Evolutionary conservation across 2,797 vertebrate species (phyloP), one percentile per base, ranked within the genome.

Genomic region (Smutsia temminckii): DNA sequence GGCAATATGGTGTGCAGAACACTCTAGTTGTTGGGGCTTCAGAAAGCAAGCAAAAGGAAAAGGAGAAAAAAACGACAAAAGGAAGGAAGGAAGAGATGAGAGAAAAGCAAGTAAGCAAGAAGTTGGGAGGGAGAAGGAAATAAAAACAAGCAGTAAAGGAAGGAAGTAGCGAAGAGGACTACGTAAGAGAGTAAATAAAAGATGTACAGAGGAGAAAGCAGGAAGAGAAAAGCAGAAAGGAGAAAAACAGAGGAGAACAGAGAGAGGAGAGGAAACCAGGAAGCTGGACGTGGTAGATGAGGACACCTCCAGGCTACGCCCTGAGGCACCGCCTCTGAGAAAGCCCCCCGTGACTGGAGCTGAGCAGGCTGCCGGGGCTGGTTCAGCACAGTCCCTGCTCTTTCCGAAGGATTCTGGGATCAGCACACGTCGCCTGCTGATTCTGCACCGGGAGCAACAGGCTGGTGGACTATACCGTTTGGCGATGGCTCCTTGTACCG

Each of bases 401-500:
- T 29, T 57, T 71, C 91, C 49, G 51, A 46, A 81, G 37, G 85
- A 78, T 18, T 49, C 74, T 89, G 63, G 27, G 46, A 37, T 61
- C n/a, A 57, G 34, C 71, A 20, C 75, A 71, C 20, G n/a, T 25
- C 37, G 42, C 51, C 42, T 7, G 34, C 74, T 74, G 55, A 34
- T 0, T 46, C 8, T 25, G 4, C 3, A 6, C 64, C 27, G 0
- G 66, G 59, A 68, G 86, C 75, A 46, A 20, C 1, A 6, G 81
- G n/a, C 85, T 18, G 8, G 0, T 5, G 51, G 34, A 37, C 8
- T 0, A 8, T 32, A 34, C 3, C 0, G 25, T 27, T 42, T 6
- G 49, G 63, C 21, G 46, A 13, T 37, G 77, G 23, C 59, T 53
- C 72, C 42, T 18, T 21, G 8, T 13, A 17, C 75, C 37, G 25